These are phyloP conservation scores for Siniperca obscura DNA, from an alignment of 2,797 vertebrate genomes.

Conservation along the genomic window DNA sequence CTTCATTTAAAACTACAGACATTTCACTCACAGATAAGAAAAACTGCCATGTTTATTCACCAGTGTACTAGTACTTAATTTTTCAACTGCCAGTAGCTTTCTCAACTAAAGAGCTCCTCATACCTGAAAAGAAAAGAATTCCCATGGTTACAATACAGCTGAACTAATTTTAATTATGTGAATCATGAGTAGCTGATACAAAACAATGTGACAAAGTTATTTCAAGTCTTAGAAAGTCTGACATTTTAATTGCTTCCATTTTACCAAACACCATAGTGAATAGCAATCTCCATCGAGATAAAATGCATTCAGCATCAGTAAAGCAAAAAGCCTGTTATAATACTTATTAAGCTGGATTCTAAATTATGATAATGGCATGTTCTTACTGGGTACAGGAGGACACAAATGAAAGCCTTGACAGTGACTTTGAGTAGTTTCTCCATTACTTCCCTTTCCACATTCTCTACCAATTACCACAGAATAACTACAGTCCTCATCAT, in stretches of 20 bases:
- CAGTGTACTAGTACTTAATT: background rate
- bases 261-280: background rate
- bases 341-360: background rate
- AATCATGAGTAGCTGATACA: background rate
- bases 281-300: background rate
- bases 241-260: conserved; percentile 29
- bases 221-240: conserved; percentile 1
- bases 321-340: conserved; percentile 3
- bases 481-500: conserved; percentile 15
- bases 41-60: background rate
- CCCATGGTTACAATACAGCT: background rate
- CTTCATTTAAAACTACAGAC: background rate
- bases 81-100: background rate
- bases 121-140: background rate
- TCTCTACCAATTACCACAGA: conserved; percentile 20
- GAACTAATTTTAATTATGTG: background rate
- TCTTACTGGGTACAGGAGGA: background rate
- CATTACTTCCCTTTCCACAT: conserved; percentile 12
- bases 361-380: conserved; percentile 8
- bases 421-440: background rate
- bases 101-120: background rate
- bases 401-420: conserved; percentile 30
- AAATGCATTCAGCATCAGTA: conserved; percentile 16
- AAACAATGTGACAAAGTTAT: conserved; percentile 12
- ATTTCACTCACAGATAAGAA: conserved; percentile 17